These are phyloP conservation scores for Pedicia rivosa DNA, from an alignment of 2,888 invertebrate genomes.

Conservation along the genomic window DNA sequence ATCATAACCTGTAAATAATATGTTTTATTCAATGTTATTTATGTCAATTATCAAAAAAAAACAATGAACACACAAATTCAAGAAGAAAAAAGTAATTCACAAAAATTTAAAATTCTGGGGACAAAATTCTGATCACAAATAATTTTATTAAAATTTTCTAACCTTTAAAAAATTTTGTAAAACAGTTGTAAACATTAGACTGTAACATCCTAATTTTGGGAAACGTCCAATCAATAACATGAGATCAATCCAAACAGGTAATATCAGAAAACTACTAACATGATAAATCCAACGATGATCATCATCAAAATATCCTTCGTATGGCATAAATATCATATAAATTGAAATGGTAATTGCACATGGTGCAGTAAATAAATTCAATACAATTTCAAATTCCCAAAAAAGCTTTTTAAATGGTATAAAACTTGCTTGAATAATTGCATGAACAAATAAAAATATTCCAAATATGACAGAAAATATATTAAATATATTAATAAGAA, in stretches of 20 bases:
- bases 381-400: conserved; percentile 13
- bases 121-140: too few species aligned
- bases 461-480: conserved; percentile 19
- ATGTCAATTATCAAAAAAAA: not conserved
- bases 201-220: conserved; percentile 37
- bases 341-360: conserved; percentile 11
- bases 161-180: conserved; percentile 36
- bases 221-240: conserved; percentile 37
- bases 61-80: too few species aligned
- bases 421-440: conserved; percentile 16
- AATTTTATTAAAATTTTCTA: too few species aligned
- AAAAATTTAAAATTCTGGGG: too few species aligned
- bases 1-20: conserved; percentile 31
- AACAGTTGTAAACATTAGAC: conserved; percentile 39
- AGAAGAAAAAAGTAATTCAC: not conserved
- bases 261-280: conserved; percentile 29
- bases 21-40: too few species aligned
- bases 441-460: conserved; percentile 20
- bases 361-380: conserved; percentile 12
- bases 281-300: conserved; percentile 17
- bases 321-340: conserved; percentile 9
- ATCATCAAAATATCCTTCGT: conserved; percentile 9
- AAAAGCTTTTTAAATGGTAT: conserved; percentile 13
- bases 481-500: conserved; percentile 12
- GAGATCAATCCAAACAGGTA: conserved; percentile 36